Evolutionary conservation across 2,113 vertebrate genomes (phyloP), one percentile per base, ranked within the genome.

Genomic region (Sclerurus mexicanus): DNA sequence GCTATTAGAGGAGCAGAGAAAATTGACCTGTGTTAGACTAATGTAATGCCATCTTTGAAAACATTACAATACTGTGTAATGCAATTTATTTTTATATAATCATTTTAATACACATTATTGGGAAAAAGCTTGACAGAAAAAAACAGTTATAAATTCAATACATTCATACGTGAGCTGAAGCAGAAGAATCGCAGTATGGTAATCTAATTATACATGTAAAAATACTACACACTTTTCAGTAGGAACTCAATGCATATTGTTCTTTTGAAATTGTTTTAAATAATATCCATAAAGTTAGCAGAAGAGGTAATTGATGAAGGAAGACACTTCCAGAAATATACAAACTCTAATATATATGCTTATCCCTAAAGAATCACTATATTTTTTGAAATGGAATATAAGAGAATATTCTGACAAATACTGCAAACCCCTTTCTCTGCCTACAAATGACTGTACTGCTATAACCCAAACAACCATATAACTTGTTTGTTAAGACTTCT

Each of bases 101-200:
- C 90, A 91, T 87, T 97, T 97, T 97, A 97, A 97, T 96, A 85
- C 91, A 94, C 79, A 95, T 96, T 97, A 96, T 95, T 93, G 90
- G 84, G 66, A 93, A 94, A 96, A 94, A 86, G 94, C 95, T 94
- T 93, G 90, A 95, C 78, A 96, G 94, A 30, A 92, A 96, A 79
- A 73, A 55, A 8, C 44, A 89, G 58, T 24, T 87, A 85, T 90
- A 93, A 95, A 94, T 97, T 68, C 47, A 91, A 53, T 96, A 85
- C 20, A 79, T 80, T 75, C 50, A 59, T 59, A 59, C 68, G 53
- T 78, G 85, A 93, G 62, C 42, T 82, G 56, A 92, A 72, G 66
- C 25, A 89, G 71, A 78, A 87, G 17, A 68, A 85, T 92, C 53
- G 85, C 30, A 30, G 49, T 39, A 60, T 39, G 12, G 19, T 14